Conservation (phyloP, 2,113 vertebrate species). For the Bombycilla garrulus region DNA sequence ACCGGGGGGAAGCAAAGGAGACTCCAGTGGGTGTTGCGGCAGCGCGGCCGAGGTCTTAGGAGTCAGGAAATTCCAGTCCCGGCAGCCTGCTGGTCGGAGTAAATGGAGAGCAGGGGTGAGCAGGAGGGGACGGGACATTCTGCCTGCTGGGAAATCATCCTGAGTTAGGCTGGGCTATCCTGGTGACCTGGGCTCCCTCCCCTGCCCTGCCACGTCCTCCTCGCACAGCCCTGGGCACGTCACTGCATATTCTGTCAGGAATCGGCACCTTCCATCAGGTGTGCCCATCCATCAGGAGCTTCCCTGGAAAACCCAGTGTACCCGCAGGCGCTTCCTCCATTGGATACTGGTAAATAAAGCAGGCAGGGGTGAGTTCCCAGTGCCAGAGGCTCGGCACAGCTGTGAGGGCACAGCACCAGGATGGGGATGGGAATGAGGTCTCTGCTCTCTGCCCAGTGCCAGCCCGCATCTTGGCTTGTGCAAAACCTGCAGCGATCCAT, state of each 20-base stretch:
- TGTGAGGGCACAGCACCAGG: not conserved
- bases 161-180: not conserved
- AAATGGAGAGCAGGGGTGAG: not conserved
- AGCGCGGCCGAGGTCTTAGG: not conserved
- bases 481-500: not conserved
- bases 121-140: not conserved
- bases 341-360: not conserved
- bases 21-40: not conserved
- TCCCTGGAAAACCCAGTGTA: not conserved
- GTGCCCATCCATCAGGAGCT: not conserved
- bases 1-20: not conserved
- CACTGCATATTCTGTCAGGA: not conserved
- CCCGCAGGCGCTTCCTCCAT: not conserved
- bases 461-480: not conserved
- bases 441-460: not conserved
- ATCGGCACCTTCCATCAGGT: no score
- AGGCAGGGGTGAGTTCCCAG: not conserved
- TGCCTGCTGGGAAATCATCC: not conserved
- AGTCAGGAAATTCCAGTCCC: constrained; percentile 40
- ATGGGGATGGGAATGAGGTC: not conserved
- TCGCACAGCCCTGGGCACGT: rapidly evolving
- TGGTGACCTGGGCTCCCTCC: not conserved
- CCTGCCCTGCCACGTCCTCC: not conserved
- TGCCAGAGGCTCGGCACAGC: not conserved
- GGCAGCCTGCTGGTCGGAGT: not conserved